Evolutionary conservation across 2,888 invertebrate species (phyloP).

Genomic region (Prosopocoilus inquinatus): DNA sequence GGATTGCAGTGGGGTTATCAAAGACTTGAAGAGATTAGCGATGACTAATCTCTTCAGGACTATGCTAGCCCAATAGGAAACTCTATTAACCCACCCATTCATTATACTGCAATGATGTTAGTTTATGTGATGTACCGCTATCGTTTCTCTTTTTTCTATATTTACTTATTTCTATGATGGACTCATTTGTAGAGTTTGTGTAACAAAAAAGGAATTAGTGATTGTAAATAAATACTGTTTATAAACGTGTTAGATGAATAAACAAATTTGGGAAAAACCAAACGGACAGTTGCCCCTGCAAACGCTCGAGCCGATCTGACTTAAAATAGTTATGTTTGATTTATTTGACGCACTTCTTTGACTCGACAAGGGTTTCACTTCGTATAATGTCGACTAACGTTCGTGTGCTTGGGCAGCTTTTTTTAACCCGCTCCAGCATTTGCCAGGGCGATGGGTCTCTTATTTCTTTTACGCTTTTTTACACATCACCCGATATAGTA

Average conservation of each 20-base stretch:
- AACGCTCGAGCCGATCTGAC: conserved; percentile 33
- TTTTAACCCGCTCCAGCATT: conserved; percentile 59
- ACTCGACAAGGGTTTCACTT: no score
- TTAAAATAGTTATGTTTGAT: background rate
- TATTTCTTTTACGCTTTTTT: conserved; percentile 43
- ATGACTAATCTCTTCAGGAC: no score
- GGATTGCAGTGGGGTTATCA: no score
- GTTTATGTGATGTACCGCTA: conserved; percentile 1
- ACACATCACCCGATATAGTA: conserved; percentile 12
- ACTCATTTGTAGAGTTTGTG: conserved; percentile 14
- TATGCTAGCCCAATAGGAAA: background rate
- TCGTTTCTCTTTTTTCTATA: conserved; percentile 16
- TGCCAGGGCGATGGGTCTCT: conserved; percentile 62
- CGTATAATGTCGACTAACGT: conserved; percentile 13
- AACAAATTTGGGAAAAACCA: conserved; percentile 19
- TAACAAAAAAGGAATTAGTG: conserved; percentile 14
- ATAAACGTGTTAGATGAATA: conserved; percentile 25
- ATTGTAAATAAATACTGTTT: conserved; percentile 22
- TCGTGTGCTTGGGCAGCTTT: conserved; percentile 24
- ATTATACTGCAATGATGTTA: conserved; percentile 3
- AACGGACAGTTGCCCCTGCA: conserved; percentile 33
- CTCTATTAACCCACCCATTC: conserved; percentile 3
- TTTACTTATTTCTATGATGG: conserved; percentile 13
- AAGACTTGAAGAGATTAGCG: no score
- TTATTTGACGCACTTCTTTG: no score